Evolutionary conservation across 2,113 vertebrate species (phyloP).

Genomic region (Perognathus longimembris): DNA sequence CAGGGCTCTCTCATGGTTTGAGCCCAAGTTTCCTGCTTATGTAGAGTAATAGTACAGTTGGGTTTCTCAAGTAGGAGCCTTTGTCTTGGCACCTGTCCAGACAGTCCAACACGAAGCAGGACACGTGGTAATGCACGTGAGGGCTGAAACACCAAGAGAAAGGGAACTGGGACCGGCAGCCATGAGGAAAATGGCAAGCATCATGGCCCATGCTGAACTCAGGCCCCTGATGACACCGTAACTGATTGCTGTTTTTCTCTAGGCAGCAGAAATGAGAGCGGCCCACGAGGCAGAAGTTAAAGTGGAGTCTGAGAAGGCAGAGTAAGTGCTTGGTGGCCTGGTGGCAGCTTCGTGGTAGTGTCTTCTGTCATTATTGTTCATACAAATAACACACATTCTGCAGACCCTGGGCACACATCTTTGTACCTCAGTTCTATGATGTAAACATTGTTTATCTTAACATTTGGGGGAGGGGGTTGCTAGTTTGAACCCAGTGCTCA

Average conservation of each 20-base stretch:
- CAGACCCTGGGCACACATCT: neutral
- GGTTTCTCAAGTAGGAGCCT: conserved; percentile 24
- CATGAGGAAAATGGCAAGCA: neutral
- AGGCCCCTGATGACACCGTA: neutral
- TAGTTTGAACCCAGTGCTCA: too few species aligned
- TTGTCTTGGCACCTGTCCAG: neutral
- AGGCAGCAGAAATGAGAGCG: conserved; percentile 90
- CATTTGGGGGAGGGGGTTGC: too few species aligned
- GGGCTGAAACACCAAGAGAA: neutral
- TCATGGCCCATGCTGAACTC: neutral
- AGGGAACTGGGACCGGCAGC: neutral
- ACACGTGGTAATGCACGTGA: neutral
- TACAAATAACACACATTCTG: neutral
- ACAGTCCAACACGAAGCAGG: neutral
- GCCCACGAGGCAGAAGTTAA: conserved; percentile 89
- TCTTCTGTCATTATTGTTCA: neutral
- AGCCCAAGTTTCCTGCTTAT: neutral
- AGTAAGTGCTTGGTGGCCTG: conserved; percentile 89
- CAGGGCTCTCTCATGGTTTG: neutral
- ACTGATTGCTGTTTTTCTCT: conserved; percentile 71
- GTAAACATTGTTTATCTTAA: neutral
- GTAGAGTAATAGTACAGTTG: neutral
- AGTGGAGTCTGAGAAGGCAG: conserved; percentile 94
- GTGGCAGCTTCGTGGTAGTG: conserved; percentile 24
- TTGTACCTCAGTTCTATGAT: conserved; percentile 5